These are phyloP conservation scores for Idaea aversata DNA, from an alignment of 2,888 invertebrate species.

Conservation along the genomic window DNA sequence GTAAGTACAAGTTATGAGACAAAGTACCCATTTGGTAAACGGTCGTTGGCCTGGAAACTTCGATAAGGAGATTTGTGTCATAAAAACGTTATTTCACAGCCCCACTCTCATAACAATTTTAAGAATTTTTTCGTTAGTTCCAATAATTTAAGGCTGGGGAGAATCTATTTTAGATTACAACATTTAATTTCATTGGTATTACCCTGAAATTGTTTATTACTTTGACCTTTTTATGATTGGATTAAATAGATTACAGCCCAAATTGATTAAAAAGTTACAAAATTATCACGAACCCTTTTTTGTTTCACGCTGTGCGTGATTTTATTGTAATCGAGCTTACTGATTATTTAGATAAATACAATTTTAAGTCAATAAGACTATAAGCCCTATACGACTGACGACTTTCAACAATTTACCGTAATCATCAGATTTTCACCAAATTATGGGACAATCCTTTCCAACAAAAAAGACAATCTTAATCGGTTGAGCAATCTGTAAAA, in stretches of 20 bases:
- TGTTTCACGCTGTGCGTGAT: conserved; percentile 47
- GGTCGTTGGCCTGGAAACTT: conserved; percentile 57
- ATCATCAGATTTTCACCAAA: too few relatives aligned
- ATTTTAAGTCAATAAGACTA: too few relatives aligned
- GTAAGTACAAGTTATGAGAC: conserved; percentile 16
- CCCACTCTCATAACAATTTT: background rate
- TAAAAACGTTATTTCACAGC: conserved; percentile 51
- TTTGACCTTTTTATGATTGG: background rate
- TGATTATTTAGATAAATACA: background rate
- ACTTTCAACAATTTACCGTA: too few relatives aligned
- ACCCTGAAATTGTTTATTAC: background rate
- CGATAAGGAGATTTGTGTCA: conserved; percentile 69
- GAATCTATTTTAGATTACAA: background rate
- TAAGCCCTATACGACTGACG: too few relatives aligned
- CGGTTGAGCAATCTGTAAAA: too few relatives aligned
- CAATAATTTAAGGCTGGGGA: background rate
- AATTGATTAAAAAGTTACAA: conserved; percentile 35
- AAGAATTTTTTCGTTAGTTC: background rate
- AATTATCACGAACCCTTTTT: conserved; percentile 51
- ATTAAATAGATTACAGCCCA: background rate
- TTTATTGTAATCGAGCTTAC: background rate
- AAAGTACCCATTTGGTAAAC: conserved; percentile 31
- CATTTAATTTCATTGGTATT: background rate
- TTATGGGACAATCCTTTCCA: too few relatives aligned
- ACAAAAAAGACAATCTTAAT: too few relatives aligned